Percentiles rank a stretch among this genome's conserved stretches.
phyloP scores from a whole-genome alignment of 2,888 invertebrate species.

The Patella caerulea region DNA sequence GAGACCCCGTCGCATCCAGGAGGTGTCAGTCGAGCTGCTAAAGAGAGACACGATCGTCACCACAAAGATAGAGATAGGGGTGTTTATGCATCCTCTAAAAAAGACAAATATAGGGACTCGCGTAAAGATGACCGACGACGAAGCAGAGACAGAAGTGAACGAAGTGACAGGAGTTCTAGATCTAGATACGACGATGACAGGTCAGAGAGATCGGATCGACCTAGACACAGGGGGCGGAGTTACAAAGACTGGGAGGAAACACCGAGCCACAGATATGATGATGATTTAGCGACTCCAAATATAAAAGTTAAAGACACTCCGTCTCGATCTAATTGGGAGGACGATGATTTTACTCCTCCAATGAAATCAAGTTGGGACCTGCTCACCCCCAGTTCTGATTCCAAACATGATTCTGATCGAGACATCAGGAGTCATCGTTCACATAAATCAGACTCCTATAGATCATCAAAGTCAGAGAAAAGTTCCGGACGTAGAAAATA shows the following conservation, averaged over 20 bases:
- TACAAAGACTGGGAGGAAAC: constrained; percentile 68
- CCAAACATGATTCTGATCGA: constrained; percentile 4
- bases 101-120: constrained; percentile 79
- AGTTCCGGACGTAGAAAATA: constrained; percentile 25
- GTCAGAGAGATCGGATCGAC: constrained; percentile 34
- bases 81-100: constrained; percentile 80
- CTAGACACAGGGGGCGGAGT: constrained; percentile 45
- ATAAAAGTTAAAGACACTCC: constrained; percentile 78
- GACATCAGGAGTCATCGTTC: constrained; percentile 3
- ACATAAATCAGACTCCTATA: background rate
- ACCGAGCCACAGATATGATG: constrained; percentile 75
- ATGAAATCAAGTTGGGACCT: constrained; percentile 88
- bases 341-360: constrained; percentile 76
- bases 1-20: constrained; percentile 97
- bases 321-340: constrained; percentile 75
- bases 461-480: constrained; percentile 14
- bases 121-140: constrained; percentile 67
- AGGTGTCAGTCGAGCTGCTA: constrained; percentile 86
- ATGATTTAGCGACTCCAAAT: constrained; percentile 90
- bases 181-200: constrained; percentile 25
- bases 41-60: constrained; percentile 80
- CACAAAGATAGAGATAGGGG: constrained; percentile 78
- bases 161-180: constrained; percentile 33
- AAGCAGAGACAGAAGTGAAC: constrained; percentile 42
- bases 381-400: constrained; percentile 80